These are phyloP conservation scores for Nymphalis urticae DNA, from an alignment of 2,888 invertebrate species.

Conservation along the genomic window DNA sequence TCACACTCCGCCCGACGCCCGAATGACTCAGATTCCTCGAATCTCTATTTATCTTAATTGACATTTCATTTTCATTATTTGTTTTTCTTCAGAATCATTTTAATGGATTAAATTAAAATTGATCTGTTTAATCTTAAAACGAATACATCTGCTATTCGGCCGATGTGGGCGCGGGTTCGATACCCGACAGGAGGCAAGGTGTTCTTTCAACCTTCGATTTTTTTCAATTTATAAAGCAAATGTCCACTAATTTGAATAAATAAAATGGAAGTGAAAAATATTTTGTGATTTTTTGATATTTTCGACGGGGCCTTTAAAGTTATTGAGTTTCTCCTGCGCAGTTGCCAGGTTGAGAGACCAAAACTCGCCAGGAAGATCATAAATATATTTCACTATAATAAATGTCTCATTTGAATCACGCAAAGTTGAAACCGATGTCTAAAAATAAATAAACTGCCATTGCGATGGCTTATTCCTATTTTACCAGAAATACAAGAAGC, in stretches of 20 bases:
- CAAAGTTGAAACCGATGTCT: too few relatives aligned
- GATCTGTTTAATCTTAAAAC: constrained; percentile 26
- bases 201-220: constrained; percentile 18
- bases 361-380: too few relatives aligned
- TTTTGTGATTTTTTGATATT: too few relatives aligned
- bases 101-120: constrained; percentile 31
- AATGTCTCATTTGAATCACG: too few relatives aligned
- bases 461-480: neutral
- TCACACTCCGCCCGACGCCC: neutral
- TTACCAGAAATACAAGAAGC: neutral
- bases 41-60: constrained; percentile 27
- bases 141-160: constrained; percentile 21
- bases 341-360: too few relatives aligned
- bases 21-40: constrained; percentile 21
- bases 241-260: neutral
- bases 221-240: neutral
- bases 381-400: too few relatives aligned
- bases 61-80: constrained; percentile 27
- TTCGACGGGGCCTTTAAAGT: too few relatives aligned
- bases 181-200: constrained; percentile 7
- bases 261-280: neutral
- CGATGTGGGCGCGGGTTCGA: constrained; percentile 17
- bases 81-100: constrained; percentile 15
- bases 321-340: too few relatives aligned
- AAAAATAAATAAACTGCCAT: neutral